A percentile compares a stretch with the other conserved stretches of the same genome.
phyloP scores from a whole-genome alignment of 1,140 invertebrate species.

The Pseudobourletiella spinata region DNA sequence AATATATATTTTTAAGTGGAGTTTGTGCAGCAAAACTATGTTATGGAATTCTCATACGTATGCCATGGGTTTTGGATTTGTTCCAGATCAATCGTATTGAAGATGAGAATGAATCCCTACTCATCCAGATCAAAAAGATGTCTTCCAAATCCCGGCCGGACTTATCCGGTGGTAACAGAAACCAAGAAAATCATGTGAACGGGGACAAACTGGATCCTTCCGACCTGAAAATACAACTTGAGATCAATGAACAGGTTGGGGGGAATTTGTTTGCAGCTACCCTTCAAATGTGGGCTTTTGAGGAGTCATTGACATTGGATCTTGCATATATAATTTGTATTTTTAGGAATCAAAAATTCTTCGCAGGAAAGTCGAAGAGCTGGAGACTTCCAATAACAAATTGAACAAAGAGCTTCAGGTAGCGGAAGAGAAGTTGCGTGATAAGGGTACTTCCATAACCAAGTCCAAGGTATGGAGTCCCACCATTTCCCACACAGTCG shows the following conservation, averaged over 20 bases:
- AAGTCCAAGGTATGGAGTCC: slow-evolving; percentile 35
- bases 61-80: not conserved
- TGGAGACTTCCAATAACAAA: slow-evolving; percentile 68
- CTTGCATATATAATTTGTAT: not conserved
- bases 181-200: slow-evolving; percentile 6
- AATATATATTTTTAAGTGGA: too few species aligned
- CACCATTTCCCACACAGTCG: too few species aligned
- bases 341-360: slow-evolving; percentile 65
- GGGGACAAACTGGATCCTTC: slow-evolving; percentile 17
- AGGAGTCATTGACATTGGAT: too few species aligned
- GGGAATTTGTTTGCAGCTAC: not conserved
- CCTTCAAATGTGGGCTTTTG: not conserved
- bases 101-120: slow-evolving; percentile 86
- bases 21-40: too few species aligned
- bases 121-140: slow-evolving; percentile 88
- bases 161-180: slow-evolving; percentile 51
- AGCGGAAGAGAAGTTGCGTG: slow-evolving; percentile 56
- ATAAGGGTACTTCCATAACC: slow-evolving; percentile 22
- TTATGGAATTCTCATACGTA: not conserved
- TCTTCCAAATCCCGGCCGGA: slow-evolving; percentile 69
- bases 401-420: slow-evolving; percentile 65
- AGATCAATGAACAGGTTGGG: slow-evolving; percentile 23
- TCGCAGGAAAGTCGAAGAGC: slow-evolving; percentile 69
- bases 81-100: slow-evolving; percentile 54
- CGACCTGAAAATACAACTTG: slow-evolving; percentile 24